Percentiles rank a stretch among this genome's conserved stretches.
phyloP scores from a whole-genome alignment of 1,140 invertebrate species.

The Diploscapter pachys region DNA sequence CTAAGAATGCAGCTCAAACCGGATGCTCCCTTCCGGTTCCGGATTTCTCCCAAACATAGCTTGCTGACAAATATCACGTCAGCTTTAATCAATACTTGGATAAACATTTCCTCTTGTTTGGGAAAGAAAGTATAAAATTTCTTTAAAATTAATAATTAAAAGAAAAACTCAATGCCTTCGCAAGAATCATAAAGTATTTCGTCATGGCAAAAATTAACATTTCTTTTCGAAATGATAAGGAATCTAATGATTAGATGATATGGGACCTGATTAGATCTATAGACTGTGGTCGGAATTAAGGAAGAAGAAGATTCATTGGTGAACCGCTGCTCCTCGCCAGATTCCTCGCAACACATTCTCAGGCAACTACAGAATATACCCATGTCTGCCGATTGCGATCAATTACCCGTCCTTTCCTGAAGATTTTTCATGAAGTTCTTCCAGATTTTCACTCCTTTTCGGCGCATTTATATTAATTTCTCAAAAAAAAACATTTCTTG shows the following conservation, averaged over 20 bases:
- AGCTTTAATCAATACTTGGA: no score
- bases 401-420: constrained; percentile 26
- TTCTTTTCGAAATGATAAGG: constrained; percentile 3
- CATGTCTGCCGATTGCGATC: constrained; percentile 1
- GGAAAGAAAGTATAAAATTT: neutral
- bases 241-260: neutral
- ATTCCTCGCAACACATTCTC: constrained; percentile 19
- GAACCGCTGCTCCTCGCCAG: constrained; percentile 19
- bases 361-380: constrained; percentile 34
- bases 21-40: no score
- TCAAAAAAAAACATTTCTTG: no score
- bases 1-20: neutral
- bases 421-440: neutral
- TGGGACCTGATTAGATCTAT: constrained; percentile 18
- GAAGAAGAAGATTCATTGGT: constrained; percentile 8
- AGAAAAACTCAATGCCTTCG: no score
- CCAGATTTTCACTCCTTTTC: constrained; percentile 6
- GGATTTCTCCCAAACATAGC: no score
- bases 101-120: no score
- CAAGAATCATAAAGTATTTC: no score
- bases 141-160: no score
- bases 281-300: neutral
- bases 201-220: no score
- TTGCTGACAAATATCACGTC: no score
- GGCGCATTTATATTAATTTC: neutral